phyloP scores from a whole-genome alignment of 2,113 vertebrate species.

The Hippocampus guttulatus region DNA sequence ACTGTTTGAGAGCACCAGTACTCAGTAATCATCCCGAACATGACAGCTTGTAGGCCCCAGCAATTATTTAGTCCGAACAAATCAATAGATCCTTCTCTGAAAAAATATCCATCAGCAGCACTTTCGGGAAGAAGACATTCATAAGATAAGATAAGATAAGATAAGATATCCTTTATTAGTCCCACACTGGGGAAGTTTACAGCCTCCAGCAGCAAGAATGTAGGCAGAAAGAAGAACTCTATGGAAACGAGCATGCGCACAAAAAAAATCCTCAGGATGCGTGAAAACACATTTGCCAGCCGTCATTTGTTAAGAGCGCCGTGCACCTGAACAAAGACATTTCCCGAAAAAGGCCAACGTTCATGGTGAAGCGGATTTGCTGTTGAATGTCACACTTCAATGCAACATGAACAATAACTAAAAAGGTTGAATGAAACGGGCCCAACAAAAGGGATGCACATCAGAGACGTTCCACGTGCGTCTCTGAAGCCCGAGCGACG shows the following conservation, averaged over 20 bases:
- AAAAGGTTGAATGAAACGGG: neutral
- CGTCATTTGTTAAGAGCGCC: neutral
- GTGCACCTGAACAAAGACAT: neutral
- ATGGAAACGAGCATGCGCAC: neutral
- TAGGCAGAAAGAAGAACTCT: no score
- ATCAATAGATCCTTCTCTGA: conserved; percentile 70
- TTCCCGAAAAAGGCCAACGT: neutral
- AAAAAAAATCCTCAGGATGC: neutral
- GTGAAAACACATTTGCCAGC: conserved; percentile 1
- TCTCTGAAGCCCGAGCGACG: neutral
- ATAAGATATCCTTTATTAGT: no score
- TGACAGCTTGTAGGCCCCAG: conserved; percentile 72
- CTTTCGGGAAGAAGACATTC: conserved; percentile 49
- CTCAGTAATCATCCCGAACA: conserved; percentile 71
- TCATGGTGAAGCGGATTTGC: neutral
- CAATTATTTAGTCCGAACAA: conserved; percentile 73
- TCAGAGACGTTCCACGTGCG: neutral
- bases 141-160: no score
- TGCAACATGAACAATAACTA: neutral
- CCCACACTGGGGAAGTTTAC: no score
- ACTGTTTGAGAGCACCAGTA: conserved; percentile 61
- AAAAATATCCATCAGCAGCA: conserved; percentile 67
- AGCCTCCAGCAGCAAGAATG: no score
- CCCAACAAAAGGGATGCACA: neutral
- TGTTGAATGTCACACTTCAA: neutral